Conservation (phyloP, 2,888 invertebrate species). For the Xylota sylvarum region DNA sequence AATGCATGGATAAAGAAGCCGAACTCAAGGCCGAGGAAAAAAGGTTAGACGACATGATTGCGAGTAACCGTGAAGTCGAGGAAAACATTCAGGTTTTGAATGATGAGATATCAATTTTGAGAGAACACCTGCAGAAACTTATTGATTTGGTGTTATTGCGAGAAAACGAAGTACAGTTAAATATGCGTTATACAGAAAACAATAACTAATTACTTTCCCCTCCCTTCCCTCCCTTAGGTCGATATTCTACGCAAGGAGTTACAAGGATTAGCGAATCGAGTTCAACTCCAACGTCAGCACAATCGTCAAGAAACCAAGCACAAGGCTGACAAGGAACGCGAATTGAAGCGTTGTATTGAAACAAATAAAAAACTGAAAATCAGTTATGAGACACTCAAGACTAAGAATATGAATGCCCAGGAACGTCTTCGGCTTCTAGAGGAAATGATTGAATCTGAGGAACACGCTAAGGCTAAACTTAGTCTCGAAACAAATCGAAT, state of each 20-base stretch:
- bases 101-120: conserved; percentile 82
- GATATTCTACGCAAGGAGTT: conserved; percentile 82
- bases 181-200: not conserved
- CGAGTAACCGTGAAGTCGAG: conserved; percentile 86
- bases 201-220: not conserved
- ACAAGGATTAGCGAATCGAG: conserved; percentile 81
- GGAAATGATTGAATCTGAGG: conserved; percentile 83
- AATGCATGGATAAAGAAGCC: conserved; percentile 82
- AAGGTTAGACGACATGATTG: conserved; percentile 86
- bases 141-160: conserved; percentile 82
- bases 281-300: conserved; percentile 81
- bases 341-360: conserved; percentile 78
- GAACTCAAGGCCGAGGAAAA: conserved; percentile 85
- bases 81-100: conserved; percentile 84
- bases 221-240: conserved; percentile 78
- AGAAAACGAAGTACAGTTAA: conserved; percentile 83
- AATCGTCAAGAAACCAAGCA: conserved; percentile 80
- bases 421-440: conserved; percentile 83
- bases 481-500: conserved; percentile 81
- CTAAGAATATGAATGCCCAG: conserved; percentile 81
- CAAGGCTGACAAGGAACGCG: conserved; percentile 78
- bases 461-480: conserved; percentile 79
- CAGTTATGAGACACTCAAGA: conserved; percentile 79
- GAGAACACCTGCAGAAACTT: conserved; percentile 82
- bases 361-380: conserved; percentile 78